These are phyloP conservation scores for Caretta caretta DNA, from an alignment of 2,113 vertebrate genomes.

Conservation along the genomic window DNA sequence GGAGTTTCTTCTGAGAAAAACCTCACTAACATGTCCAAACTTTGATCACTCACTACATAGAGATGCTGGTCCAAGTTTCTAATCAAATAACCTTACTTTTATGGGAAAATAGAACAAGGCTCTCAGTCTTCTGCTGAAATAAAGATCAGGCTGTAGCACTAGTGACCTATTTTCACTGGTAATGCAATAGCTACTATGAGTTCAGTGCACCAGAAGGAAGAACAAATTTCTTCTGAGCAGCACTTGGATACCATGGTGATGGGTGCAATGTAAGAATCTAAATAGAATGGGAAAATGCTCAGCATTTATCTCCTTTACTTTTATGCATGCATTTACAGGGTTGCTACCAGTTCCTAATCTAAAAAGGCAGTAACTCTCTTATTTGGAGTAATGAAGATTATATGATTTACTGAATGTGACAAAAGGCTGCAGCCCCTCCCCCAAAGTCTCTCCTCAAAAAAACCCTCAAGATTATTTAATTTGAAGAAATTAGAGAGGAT, in stretches of 20 bases:
- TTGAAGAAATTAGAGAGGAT: background rate
- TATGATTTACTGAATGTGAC: background rate
- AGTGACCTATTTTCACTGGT: conserved; percentile 1
- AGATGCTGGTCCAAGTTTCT: background rate
- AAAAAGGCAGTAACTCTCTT: background rate
- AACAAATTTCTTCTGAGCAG: background rate
- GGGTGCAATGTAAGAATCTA: background rate
- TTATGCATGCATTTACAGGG: background rate
- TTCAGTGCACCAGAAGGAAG: background rate
- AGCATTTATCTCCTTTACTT: conserved; percentile 19
- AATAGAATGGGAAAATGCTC: background rate
- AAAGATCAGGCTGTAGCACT: background rate
- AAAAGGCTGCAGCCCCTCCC: background rate
- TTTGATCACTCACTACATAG: background rate
- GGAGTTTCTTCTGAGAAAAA: background rate
- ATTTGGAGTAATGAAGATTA: background rate
- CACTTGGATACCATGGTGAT: background rate
- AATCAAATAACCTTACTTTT: background rate
- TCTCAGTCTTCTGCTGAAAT: background rate
- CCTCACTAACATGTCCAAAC: background rate
- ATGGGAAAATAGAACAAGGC: background rate
- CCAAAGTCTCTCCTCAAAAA: background rate
- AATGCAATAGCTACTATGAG: background rate
- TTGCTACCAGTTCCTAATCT: background rate
- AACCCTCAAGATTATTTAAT: background rate